Conservation (phyloP, 2,113 vertebrate genomes). For the Oreotragus oreotragus region DNA sequence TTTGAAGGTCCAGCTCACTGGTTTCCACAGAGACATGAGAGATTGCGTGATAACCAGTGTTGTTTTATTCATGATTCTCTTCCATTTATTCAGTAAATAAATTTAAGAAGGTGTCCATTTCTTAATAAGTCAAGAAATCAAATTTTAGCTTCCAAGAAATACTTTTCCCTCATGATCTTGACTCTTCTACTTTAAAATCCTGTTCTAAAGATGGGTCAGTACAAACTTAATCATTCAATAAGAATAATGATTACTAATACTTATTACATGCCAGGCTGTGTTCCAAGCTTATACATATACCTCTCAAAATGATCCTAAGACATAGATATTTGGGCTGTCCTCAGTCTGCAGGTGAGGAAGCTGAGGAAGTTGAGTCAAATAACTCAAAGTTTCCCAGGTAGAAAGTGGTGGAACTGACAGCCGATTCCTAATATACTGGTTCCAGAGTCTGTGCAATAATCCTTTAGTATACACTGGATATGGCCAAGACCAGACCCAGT, state of each 20-base stretch:
- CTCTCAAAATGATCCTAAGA: not conserved
- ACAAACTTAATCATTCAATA: not conserved
- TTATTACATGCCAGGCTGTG: not conserved
- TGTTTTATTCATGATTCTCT: not conserved
- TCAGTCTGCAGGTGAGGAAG: not conserved
- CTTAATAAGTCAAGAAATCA: not conserved
- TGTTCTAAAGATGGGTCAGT: not conserved
- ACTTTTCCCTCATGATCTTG: not conserved
- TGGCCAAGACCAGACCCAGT: not conserved
- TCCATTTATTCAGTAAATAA: not conserved
- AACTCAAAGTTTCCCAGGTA: not conserved
- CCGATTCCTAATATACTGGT: not conserved
- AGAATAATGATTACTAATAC: not conserved
- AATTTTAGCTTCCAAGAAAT: not conserved
- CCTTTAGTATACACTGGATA: not conserved
- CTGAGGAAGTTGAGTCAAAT: not conserved
- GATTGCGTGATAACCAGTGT: not conserved
- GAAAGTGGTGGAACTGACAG: not conserved
- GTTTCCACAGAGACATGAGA: not conserved
- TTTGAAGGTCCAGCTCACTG: not conserved
- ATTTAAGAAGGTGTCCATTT: not conserved
- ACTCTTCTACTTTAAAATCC: not conserved
- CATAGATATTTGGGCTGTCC: not conserved
- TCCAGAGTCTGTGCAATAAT: not conserved
- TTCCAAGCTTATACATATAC: not conserved